Evolutionary conservation across 2,888 invertebrate genomes (phyloP).

Genomic region (Polia nebulosa): DNA sequence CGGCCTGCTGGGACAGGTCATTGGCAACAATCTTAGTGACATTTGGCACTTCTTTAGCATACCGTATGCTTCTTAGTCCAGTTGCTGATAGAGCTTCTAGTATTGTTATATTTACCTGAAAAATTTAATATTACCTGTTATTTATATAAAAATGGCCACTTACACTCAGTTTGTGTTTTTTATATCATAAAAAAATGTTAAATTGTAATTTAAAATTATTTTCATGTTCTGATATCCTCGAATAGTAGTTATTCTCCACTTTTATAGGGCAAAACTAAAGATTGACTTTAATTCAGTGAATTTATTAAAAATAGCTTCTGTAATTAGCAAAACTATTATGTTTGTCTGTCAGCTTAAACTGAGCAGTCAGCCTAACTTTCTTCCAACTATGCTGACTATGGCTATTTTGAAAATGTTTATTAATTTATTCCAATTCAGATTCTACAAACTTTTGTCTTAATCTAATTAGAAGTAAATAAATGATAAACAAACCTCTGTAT

Average conservation of each 20-base stretch:
- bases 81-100: slow-evolving; percentile 99
- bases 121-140: slow-evolving; percentile 12
- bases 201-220: too few species aligned
- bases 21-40: slow-evolving; percentile 96
- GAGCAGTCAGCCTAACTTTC: too few species aligned
- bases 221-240: too few species aligned
- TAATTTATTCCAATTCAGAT: too few species aligned
- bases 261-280: neutral
- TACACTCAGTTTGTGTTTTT: neutral
- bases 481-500: slow-evolving; percentile 57
- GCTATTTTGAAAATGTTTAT: too few species aligned
- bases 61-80: slow-evolving; percentile 98
- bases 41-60: slow-evolving; percentile 98
- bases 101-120: slow-evolving; percentile 92
- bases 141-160: too few species aligned
- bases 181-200: too few species aligned
- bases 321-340: neutral
- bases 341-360: neutral
- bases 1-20: slow-evolving; percentile 96
- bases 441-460: neutral
- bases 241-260: too few species aligned
- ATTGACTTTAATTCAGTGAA: neutral
- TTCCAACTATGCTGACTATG: too few species aligned
- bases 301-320: neutral
- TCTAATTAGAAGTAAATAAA: neutral